Conservation (phyloP, 2,797 vertebrate species). For the Schizopygopsis malacanthus region DNA sequence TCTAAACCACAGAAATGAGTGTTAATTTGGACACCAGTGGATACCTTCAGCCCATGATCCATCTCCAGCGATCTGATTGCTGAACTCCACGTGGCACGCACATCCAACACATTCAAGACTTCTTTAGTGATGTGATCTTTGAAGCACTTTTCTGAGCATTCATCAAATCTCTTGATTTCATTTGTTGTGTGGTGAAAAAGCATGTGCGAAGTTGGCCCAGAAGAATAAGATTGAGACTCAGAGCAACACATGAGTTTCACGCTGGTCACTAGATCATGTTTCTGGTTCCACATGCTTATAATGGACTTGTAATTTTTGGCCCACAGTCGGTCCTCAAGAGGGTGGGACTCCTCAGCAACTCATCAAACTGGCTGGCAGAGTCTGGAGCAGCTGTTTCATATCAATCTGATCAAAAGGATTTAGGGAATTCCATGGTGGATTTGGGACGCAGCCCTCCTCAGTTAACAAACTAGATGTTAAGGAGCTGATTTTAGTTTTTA, state of each 20-base stretch:
- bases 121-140: neutral
- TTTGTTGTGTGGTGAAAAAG: neutral
- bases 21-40: no score
- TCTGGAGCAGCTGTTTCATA: conserved; percentile 26
- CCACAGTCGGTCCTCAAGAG: neutral
- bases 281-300: neutral
- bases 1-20: no score
- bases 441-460: neutral
- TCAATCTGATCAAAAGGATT: conserved; percentile 29
- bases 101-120: neutral
- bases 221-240: neutral
- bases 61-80: no score
- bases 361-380: conserved; percentile 29
- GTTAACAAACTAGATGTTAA: conserved; percentile 13
- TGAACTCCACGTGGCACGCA: no score
- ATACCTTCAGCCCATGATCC: no score
- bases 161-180: neutral
- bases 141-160: neutral
- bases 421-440: conserved; percentile 28
- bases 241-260: neutral
- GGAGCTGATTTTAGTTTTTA: conserved; percentile 6
- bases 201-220: neutral
- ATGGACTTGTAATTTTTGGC: neutral
- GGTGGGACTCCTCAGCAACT: conserved; percentile 20
- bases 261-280: neutral